Evolutionary conservation across 2,797 vertebrate genomes (phyloP).

Genomic region (Poecile montanus): DNA sequence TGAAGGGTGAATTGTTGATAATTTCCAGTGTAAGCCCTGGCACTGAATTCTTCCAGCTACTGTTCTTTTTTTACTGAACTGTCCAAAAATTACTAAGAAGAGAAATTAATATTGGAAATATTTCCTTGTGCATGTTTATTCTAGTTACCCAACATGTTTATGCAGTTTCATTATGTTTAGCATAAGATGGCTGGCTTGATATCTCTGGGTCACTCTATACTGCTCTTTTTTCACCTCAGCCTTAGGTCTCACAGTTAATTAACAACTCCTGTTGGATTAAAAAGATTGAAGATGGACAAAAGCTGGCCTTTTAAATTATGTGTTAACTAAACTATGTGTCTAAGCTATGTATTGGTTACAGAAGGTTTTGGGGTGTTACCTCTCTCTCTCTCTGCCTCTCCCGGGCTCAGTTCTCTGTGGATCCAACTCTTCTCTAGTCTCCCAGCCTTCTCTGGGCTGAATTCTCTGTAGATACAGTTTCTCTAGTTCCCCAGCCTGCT

Average conservation of each 20-base stretch:
- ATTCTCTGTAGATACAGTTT: too few species aligned
- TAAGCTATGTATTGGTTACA: neutral
- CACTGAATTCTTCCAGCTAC: neutral
- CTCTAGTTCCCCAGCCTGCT: too few species aligned
- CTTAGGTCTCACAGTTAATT: neutral
- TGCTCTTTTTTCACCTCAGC: neutral
- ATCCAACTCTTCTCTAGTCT: too few species aligned
- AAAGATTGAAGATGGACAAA: neutral
- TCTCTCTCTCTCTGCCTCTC: too few species aligned
- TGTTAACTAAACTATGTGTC: neutral
- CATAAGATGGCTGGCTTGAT: neutral
- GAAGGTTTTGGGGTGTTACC: neutral
- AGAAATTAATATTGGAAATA: neutral
- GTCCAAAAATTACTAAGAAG: neutral
- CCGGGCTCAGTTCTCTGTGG: too few species aligned
- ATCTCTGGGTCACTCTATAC: neutral
- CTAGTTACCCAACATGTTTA: neutral
- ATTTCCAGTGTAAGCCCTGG: neutral
- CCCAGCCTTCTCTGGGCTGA: too few species aligned
- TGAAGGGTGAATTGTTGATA: neutral
- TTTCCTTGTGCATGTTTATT: neutral
- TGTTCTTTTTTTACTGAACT: neutral
- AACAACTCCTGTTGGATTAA: neutral
- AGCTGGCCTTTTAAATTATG: neutral
- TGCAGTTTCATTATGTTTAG: neutral